A percentile compares a stretch with the other conserved stretches of the same genome.
Conservation (phyloP, 2,797 vertebrate genomes). For the Babyrousa celebensis region DNA sequence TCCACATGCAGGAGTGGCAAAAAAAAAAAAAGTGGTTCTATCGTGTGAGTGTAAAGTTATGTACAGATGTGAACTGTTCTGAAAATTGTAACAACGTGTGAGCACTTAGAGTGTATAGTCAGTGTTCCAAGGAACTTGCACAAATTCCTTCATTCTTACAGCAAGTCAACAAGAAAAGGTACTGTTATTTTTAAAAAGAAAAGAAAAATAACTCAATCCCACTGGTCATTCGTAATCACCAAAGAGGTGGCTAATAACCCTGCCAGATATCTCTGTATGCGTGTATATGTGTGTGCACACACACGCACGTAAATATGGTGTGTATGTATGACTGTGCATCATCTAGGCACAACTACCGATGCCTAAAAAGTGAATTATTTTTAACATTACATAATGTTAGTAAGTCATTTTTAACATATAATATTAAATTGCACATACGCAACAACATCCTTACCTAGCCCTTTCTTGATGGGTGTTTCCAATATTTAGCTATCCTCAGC, state of each 20-base stretch:
- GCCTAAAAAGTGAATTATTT: not conserved
- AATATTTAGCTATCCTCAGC: not conserved
- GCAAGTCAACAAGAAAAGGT: not conserved
- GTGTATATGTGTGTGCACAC: accelerated
- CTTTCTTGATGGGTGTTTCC: not conserved
- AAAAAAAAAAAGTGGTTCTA: not conserved
- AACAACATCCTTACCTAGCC: not conserved
- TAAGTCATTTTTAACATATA: not conserved
- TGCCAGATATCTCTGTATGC: not conserved
- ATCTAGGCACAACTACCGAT: not conserved
- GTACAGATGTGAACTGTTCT: not conserved
- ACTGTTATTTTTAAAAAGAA: not conserved
- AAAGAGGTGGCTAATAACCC: not conserved
- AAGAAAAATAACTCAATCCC: not conserved
- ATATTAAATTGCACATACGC: not conserved
- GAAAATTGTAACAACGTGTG: not conserved
- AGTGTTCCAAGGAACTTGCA: not conserved
- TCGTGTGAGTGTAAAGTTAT: slow-evolving; percentile 15
- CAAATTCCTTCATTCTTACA: not conserved
- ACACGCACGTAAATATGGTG: not conserved
- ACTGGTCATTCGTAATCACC: not conserved
- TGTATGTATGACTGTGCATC: not conserved
- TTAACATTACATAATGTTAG: slow-evolving; percentile 9
- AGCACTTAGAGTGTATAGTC: not conserved
- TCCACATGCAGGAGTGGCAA: too few relatives aligned